Evolutionary conservation across 2,797 vertebrate species (phyloP).

Genomic region (Merluccius polli): DNA sequence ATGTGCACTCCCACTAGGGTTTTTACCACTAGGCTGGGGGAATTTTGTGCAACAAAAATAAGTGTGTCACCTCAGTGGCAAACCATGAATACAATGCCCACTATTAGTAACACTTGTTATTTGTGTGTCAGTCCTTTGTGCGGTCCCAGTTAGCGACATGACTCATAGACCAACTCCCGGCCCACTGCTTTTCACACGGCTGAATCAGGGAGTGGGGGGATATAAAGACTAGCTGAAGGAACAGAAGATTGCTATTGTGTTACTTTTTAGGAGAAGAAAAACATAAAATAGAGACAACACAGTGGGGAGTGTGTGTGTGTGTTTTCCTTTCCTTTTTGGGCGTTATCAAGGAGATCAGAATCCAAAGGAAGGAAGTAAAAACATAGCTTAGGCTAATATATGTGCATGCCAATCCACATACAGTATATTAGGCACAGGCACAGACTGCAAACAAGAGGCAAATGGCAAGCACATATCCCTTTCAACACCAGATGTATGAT

Average conservation of each 20-base stretch:
- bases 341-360: conserved; percentile 49
- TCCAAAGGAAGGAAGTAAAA: conserved; percentile 39
- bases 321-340: conserved; percentile 25
- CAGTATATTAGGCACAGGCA: background rate
- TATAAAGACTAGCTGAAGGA: background rate
- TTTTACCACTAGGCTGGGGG: too few relatives aligned
- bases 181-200: background rate
- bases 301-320: background rate
- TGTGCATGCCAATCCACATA: conserved; percentile 35
- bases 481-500: too few relatives aligned
- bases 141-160: background rate
- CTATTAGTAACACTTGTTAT: background rate
- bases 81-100: background rate
- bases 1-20: too few relatives aligned
- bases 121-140: background rate
- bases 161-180: background rate
- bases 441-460: background rate
- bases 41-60: too few relatives aligned
- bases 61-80: background rate
- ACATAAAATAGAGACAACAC: too few relatives aligned
- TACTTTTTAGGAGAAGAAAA: background rate
- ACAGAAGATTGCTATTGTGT: background rate
- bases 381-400: conserved; percentile 36
- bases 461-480: background rate
- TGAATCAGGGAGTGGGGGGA: background rate